A percentile compares a stretch with the other conserved stretches of the same genome.
Conservation (phyloP, 2,113 vertebrate species). For the Anoura caudifer region DNA sequence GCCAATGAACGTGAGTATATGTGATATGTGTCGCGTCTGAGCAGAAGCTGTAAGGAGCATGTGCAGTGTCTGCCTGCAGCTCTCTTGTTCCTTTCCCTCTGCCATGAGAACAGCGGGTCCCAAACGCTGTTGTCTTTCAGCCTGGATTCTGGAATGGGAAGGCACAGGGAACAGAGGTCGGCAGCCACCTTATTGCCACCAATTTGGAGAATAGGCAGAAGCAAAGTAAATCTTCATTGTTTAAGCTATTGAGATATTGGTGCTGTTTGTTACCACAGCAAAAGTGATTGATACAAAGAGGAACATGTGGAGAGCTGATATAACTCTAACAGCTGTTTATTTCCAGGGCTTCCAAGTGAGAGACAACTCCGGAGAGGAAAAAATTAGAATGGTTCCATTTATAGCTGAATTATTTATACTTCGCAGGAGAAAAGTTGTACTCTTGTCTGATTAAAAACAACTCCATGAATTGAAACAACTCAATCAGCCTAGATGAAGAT, state of each 20-base stretch:
- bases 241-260: neutral
- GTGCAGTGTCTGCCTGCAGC: neutral
- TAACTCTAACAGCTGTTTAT: neutral
- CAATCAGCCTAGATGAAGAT: conserved; percentile 16
- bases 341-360: neutral
- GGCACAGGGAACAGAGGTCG: neutral
- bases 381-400: neutral
- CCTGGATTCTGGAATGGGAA: neutral
- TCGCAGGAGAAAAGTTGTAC: neutral
- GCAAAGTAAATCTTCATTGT: neutral
- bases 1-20: neutral
- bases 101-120: neutral
- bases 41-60: neutral
- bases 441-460: conserved; percentile 14
- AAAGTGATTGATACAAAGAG: neutral
- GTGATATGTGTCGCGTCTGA: neutral
- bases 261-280: neutral
- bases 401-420: neutral
- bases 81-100: neutral
- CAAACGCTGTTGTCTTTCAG: neutral
- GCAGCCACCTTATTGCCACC: neutral
- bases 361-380: neutral
- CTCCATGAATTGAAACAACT: neutral
- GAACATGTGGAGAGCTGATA: neutral
- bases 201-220: neutral